phyloP scores from a whole-genome alignment of 2,888 invertebrate species.

The Cataglyphis cursor region DNA sequence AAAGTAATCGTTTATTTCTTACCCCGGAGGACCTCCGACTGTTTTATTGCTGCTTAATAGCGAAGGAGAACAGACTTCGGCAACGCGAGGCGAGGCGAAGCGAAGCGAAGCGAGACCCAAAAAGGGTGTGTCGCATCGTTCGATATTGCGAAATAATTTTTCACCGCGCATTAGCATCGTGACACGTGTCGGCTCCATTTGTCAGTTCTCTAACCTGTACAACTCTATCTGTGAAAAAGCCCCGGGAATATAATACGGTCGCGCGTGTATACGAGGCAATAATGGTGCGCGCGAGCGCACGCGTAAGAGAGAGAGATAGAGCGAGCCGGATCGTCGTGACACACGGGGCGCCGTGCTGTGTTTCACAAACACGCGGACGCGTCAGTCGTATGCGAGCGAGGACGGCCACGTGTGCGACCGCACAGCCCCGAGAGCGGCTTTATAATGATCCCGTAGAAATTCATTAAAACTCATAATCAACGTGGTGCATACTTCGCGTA shows the following conservation, averaged over 20 bases:
- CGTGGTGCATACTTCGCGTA: conserved; percentile 51
- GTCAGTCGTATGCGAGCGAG: conserved; percentile 6
- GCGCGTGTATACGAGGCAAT: conserved; percentile 58
- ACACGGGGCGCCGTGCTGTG: conserved; percentile 44
- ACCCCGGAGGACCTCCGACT: conserved; percentile 55
- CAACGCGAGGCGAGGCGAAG: conserved; percentile 6
- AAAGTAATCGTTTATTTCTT: conserved; percentile 41
- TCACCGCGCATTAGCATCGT: conserved; percentile 76
- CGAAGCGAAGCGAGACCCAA: not conserved
- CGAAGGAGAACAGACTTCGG: conserved; percentile 37
- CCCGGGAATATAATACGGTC: conserved; percentile 44
- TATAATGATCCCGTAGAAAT: conserved; percentile 71
- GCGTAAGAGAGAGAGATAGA: not conserved
- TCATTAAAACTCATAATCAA: conserved; percentile 77
- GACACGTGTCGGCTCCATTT: conserved; percentile 78
- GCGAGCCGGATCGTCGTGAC: conserved; percentile 49
- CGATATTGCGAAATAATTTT: conserved; percentile 78
- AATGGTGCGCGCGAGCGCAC: conserved; percentile 46
- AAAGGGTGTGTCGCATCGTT: conserved; percentile 33
- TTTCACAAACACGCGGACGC: conserved; percentile 60
- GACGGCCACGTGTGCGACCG: conserved; percentile 60
- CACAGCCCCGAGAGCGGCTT: conserved; percentile 59
- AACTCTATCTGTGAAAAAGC: conserved; percentile 66
- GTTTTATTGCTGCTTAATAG: conserved; percentile 77
- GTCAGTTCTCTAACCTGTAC: conserved; percentile 60